Evolutionary conservation across 2,113 vertebrate genomes (phyloP).

Genomic region (Malurus elegans): DNA sequence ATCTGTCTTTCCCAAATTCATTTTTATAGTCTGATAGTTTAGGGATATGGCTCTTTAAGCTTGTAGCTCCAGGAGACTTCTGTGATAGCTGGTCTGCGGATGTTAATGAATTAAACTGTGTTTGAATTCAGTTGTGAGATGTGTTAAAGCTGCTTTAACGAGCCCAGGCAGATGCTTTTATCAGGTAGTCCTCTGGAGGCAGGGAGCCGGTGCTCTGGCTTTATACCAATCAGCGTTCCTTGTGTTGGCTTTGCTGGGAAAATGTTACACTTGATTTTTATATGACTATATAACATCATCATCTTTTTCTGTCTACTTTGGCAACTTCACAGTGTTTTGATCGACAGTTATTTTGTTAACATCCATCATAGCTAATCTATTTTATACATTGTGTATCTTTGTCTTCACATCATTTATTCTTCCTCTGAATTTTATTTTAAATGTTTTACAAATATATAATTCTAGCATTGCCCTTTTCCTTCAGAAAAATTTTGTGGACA

Average conservation of each 20-base stretch:
- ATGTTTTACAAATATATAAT: neutral
- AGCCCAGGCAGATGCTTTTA: neutral
- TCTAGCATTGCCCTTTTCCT: neutral
- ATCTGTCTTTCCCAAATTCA: neutral
- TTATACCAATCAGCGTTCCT: neutral
- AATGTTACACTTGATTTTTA: neutral
- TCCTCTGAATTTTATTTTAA: neutral
- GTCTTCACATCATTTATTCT: neutral
- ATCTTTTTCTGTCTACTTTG: neutral
- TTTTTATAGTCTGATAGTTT: conserved; percentile 6
- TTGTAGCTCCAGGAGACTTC: neutral
- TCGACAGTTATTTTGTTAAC: neutral
- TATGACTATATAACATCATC: neutral
- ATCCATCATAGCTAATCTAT: neutral
- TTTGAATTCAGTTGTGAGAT: conserved; percentile 16
- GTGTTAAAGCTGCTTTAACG: neutral
- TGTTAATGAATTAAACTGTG: conserved; percentile 39
- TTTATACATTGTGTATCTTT: neutral
- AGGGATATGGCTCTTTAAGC: neutral
- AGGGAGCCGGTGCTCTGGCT: neutral
- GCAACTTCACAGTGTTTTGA: neutral
- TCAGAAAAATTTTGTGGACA: neutral
- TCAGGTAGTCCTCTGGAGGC: neutral
- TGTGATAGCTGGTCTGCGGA: neutral
- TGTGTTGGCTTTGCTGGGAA: neutral